A percentile compares a stretch with the other conserved stretches of the same genome.
Conservation (phyloP, 2,888 invertebrate genomes). For the Metacarcinus magister region DNA sequence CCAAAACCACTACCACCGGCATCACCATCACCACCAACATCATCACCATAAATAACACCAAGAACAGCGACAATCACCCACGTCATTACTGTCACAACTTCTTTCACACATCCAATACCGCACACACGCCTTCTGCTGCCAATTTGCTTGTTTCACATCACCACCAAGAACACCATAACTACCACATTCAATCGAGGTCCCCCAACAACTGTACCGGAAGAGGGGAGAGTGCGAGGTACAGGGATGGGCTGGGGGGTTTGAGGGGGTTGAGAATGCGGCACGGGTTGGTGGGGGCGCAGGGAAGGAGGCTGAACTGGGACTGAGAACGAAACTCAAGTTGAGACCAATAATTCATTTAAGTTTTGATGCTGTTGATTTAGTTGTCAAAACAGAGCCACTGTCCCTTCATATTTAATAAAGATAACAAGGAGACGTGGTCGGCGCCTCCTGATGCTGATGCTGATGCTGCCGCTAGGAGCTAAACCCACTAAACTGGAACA, state of each 20-base stretch:
- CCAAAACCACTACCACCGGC: slow-evolving; percentile 16
- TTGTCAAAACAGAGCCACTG: slow-evolving; percentile 61
- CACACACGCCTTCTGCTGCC: background rate
- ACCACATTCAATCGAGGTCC: background rate
- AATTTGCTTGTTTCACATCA: background rate
- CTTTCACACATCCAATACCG: background rate
- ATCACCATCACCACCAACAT: background rate
- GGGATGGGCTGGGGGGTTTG: background rate
- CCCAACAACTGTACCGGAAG: background rate
- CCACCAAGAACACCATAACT: background rate
- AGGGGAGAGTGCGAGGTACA: background rate
- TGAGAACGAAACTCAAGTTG: background rate
- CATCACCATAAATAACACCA: background rate
- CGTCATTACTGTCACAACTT: background rate
- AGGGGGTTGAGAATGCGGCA: background rate
- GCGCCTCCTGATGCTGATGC: background rate
- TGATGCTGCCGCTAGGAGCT: background rate
- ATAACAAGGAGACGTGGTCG: slow-evolving; percentile 50
- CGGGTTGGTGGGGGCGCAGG: background rate
- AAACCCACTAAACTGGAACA: slow-evolving; percentile 28
- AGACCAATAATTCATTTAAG: slow-evolving; percentile 53
- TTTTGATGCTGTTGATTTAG: slow-evolving; percentile 65
- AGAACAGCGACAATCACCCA: background rate
- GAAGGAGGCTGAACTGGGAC: background rate
- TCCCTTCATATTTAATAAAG: slow-evolving; percentile 63